These are phyloP conservation scores for Sinocyclocheilus grahami DNA, from an alignment of 2,113 vertebrate species.

Conservation along the genomic window DNA sequence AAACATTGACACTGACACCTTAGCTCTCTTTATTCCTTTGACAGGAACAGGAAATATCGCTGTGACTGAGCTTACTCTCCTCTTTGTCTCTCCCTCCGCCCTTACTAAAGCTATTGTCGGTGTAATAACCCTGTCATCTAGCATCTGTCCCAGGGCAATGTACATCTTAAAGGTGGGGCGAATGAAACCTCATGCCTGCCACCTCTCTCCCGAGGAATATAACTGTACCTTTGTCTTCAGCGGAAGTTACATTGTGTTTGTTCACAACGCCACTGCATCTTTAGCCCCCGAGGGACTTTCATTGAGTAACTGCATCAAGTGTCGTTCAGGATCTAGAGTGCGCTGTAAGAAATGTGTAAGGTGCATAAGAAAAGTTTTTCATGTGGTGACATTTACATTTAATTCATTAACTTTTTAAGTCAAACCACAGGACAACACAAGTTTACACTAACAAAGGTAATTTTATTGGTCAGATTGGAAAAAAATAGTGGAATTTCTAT, in stretches of 20 bases:
- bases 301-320: not conserved
- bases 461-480: not conserved
- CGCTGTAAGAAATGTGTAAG: not conserved
- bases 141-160: constrained; percentile 37
- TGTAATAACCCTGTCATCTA: constrained; percentile 40
- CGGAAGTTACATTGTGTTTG: constrained; percentile 52
- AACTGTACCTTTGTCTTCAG: constrained; percentile 50
- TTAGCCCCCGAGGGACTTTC: not conserved
- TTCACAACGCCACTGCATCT: constrained; percentile 30
- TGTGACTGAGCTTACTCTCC: constrained; percentile 49
- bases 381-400: not conserved
- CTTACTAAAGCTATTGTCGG: constrained; percentile 58
- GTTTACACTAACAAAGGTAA: not conserved
- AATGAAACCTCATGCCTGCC: constrained; percentile 42
- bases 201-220: constrained; percentile 36
- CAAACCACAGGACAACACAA: not conserved
- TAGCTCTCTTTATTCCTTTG: constrained; percentile 65
- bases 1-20: constrained; percentile 41
- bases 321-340: not conserved
- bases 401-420: not conserved
- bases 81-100: constrained; percentile 52
- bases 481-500: not conserved
- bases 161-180: constrained; percentile 45
- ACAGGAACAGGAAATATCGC: constrained; percentile 71
- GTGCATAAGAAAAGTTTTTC: not conserved